Evolutionary conservation across 2,888 invertebrate species (phyloP).

Genomic region (Phengaris arion): DNA sequence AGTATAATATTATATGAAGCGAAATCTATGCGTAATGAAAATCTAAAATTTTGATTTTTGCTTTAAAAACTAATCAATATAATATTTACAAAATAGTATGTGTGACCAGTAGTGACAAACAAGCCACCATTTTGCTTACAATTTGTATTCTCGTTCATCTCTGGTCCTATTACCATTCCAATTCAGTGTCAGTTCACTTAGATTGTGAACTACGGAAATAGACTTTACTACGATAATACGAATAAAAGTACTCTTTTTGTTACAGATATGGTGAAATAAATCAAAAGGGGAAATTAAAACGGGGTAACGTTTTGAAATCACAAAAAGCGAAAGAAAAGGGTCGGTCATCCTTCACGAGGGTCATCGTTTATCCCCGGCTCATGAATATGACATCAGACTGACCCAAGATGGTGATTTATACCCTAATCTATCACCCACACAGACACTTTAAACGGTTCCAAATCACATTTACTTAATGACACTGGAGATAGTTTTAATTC

Average conservation of each 20-base stretch:
- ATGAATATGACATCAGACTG: constrained; percentile 74
- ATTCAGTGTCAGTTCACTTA: neutral
- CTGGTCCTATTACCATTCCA: too few relatives aligned
- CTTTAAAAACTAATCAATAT: too few relatives aligned
- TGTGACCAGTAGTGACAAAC: too few relatives aligned
- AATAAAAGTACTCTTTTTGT: constrained; percentile 49
- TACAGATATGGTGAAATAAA: constrained; percentile 57
- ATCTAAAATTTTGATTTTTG: too few relatives aligned
- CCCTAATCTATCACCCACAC: constrained; percentile 62
- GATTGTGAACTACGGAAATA: neutral
- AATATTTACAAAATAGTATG: too few relatives aligned
- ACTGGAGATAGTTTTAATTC: neutral
- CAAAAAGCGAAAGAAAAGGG: constrained; percentile 56
- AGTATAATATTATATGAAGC: too few relatives aligned
- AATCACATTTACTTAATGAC: constrained; percentile 26
- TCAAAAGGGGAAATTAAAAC: constrained; percentile 47
- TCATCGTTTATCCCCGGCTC: constrained; percentile 49
- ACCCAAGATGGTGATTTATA: constrained; percentile 66
- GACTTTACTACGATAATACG: constrained; percentile 2
- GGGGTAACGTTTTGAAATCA: constrained; percentile 45
- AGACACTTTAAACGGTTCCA: constrained; percentile 37
- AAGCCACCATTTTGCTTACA: too few relatives aligned
- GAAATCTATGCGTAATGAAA: too few relatives aligned
- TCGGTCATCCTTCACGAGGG: constrained; percentile 37
- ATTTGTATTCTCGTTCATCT: too few relatives aligned